Base-by-base conservation (phyloP, 2,888 invertebrate species). In the Parnassius orleans region DNA sequence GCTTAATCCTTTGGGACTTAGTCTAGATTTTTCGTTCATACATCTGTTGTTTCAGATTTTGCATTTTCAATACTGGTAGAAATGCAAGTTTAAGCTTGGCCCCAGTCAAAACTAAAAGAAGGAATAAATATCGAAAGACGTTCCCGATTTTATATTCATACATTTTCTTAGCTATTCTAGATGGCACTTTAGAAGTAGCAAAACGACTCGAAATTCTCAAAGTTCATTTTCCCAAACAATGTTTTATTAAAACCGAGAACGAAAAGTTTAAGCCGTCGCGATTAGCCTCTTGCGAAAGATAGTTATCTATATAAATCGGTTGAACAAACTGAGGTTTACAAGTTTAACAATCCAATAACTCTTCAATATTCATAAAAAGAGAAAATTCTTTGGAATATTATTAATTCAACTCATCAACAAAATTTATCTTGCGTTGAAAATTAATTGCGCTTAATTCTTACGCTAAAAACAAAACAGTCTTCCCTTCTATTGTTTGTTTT, bases 181-280 rank as follows among this genome's bases (percentile, higher is more conserved):
- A 55, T 42, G 43, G 9, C 15, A 56, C 51, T 56, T 56, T 19
- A 19, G 11, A 47, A 56, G 43, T 56, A 56, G 10, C 12, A 19
- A 33, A 53, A 15, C 33, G 10, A 19, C 14, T 56, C 46, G 15
- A 41, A 41, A 61, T 41, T 56, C 46, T 61, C 41, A 51, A 61
- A 61, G 52, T 61, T 56, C 33, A 53, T 15, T 56, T 52, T n/a
- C 15, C 54, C 51, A 56, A 52, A 10, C 44, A 19, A 12, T 56
- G 46, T 61, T 56, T 61, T 61, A 52, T 61, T 56, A 61, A 56
- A 55, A 61, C 33, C 41, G 42, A 60, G 50, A 44, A 51, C 46
- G 51, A 41, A 61, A 61, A 61, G 46, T 61, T 61, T 56, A 19
- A 56, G 51, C 41, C 15, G 33, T 56, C 56, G 51, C n/a, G n/a